Evolutionary conservation across 2,888 invertebrate genomes (phyloP).

Genomic region (Mythimna pallens): DNA sequence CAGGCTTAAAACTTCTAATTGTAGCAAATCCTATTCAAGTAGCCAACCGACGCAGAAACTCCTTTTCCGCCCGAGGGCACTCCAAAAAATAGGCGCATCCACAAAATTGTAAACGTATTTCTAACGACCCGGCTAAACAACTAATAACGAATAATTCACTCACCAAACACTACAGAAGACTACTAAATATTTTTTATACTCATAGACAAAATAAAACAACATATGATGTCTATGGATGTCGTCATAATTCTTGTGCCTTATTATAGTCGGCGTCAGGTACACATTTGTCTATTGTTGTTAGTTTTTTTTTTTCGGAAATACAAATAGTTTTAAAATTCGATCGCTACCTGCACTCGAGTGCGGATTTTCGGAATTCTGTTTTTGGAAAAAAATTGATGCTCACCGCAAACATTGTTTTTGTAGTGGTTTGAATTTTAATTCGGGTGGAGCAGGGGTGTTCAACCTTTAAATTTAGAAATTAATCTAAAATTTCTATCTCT

Average conservation of each 20-base stretch:
- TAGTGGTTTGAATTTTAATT: slow-evolving; percentile 75
- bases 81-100: slow-evolving; percentile 79
- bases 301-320: slow-evolving; percentile 87
- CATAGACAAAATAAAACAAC: slow-evolving; percentile 79
- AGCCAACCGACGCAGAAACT: slow-evolving; percentile 83
- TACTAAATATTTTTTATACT: slow-evolving; percentile 66
- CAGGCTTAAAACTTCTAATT: slow-evolving; percentile 80
- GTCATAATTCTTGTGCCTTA: slow-evolving; percentile 88
- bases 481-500: too few relatives aligned
- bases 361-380: slow-evolving; percentile 86
- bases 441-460: slow-evolving; percentile 68
- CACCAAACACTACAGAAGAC: slow-evolving; percentile 74
- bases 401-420: slow-evolving; percentile 90
- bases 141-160: slow-evolving; percentile 84
- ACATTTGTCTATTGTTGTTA: slow-evolving; percentile 82
- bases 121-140: slow-evolving; percentile 78
- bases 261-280: slow-evolving; percentile 89
- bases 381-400: slow-evolving; percentile 86
- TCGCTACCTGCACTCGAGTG: slow-evolving; percentile 88
- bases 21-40: slow-evolving; percentile 84
- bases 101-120: slow-evolving; percentile 83
- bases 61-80: slow-evolving; percentile 78
- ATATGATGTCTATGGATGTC: slow-evolving; percentile 82
- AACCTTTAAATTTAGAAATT: slow-evolving; percentile 64
- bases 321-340: slow-evolving; percentile 87